These are phyloP conservation scores for Cichlasoma orientale DNA, from an alignment of 2,797 vertebrate species.

Conservation along the genomic window DNA sequence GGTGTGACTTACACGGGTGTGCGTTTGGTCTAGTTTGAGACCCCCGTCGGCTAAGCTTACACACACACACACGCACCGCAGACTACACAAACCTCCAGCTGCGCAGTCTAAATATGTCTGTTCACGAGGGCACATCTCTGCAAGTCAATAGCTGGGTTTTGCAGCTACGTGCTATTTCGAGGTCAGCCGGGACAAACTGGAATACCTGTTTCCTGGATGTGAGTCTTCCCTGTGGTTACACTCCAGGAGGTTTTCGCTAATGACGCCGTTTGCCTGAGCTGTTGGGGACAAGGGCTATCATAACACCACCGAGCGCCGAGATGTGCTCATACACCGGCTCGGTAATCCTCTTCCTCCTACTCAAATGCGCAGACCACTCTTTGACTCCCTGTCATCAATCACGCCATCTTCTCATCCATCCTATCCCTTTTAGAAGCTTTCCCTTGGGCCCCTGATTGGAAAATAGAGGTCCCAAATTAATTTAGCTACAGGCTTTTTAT, in stretches of 20 bases:
- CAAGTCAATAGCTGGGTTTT: slow-evolving; percentile 35
- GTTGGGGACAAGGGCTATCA: slow-evolving; percentile 20
- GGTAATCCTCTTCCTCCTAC: slow-evolving; percentile 20
- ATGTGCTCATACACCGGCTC: background rate
- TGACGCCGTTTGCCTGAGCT: slow-evolving; percentile 50
- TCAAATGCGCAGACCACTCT: slow-evolving; percentile 19
- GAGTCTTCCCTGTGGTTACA: slow-evolving; percentile 46
- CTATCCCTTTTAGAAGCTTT: slow-evolving; percentile 16
- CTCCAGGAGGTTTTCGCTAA: slow-evolving; percentile 51
- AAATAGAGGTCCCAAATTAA: slow-evolving; percentile 52
- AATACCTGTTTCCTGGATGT: slow-evolving; percentile 39
- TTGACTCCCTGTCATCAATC: slow-evolving; percentile 59
- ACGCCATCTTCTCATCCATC: slow-evolving; percentile 32
- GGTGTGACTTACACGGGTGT: slow-evolving; percentile 50
- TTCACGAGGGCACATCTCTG: slow-evolving; percentile 36
- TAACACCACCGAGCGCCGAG: background rate
- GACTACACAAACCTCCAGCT: slow-evolving; percentile 34
- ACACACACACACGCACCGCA: background rate
- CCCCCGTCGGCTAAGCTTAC: slow-evolving; percentile 39
- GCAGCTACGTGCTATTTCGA: slow-evolving; percentile 44
- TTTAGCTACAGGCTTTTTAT: slow-evolving; percentile 49
- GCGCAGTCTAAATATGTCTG: slow-evolving; percentile 44
- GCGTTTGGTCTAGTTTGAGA: slow-evolving; percentile 26
- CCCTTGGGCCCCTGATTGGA: slow-evolving; percentile 47
- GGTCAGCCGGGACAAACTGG: slow-evolving; percentile 50